Evolutionary conservation across 2,888 invertebrate species (phyloP).

Genomic region (Stenotaenia linearis): DNA sequence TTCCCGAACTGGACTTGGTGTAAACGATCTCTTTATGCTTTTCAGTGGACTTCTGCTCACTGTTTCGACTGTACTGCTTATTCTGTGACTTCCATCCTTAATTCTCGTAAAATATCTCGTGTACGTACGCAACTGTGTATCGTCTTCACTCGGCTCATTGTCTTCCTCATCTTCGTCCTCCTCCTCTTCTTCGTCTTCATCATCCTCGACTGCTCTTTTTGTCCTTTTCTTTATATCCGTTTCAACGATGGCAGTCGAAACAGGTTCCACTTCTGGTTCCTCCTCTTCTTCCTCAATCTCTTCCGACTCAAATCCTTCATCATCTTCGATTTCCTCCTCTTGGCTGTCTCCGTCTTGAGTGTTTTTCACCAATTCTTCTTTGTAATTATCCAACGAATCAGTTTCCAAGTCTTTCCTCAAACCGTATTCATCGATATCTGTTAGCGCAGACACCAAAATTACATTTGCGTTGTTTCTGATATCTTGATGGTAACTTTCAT

Average conservation of each 20-base stretch:
- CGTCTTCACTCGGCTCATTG: background rate
- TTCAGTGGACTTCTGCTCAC: conserved; percentile 34
- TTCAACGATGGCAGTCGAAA: background rate
- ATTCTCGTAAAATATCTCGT: conserved; percentile 32
- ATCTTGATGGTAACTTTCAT: conserved; percentile 28
- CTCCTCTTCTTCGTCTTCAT: conserved; percentile 29
- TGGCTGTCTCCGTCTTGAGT: background rate
- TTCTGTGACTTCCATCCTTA: conserved; percentile 31
- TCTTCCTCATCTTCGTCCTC: background rate
- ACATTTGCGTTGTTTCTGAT: conserved; percentile 17
- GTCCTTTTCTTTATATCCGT: no score
- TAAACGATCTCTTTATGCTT: conserved; percentile 29
- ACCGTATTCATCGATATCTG: conserved; percentile 17
- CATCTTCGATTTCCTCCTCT: background rate
- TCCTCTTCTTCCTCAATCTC: conserved; percentile 26
- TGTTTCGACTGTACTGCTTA: conserved; percentile 34
- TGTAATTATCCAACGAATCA: background rate
- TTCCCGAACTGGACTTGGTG: background rate
- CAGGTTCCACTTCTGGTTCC: background rate
- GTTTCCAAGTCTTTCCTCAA: conserved; percentile 22
- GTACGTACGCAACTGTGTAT: conserved; percentile 34
- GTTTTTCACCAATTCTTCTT: background rate
- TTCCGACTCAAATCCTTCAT: conserved; percentile 27
- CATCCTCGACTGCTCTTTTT: conserved; percentile 8
- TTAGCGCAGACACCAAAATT: background rate